Evolutionary conservation across 2,797 vertebrate genomes (phyloP).

Genomic region (Pantherophis alleghaniensis): DNA sequence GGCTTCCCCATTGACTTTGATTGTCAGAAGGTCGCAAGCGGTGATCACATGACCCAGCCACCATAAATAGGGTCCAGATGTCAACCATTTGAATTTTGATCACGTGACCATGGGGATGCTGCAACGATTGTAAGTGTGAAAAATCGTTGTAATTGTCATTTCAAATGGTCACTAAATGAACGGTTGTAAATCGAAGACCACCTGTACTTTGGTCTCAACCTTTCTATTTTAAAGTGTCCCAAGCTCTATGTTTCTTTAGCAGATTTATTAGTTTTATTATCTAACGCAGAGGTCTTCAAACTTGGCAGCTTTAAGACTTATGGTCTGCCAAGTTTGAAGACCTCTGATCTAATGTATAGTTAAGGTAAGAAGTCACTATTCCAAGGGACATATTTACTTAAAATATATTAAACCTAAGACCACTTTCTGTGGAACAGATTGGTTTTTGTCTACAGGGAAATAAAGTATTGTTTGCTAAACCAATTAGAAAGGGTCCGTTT

Average conservation of each 20-base stretch:
- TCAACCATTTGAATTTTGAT: not conserved
- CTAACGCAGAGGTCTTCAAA: no score
- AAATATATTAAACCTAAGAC: not conserved
- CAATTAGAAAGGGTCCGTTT: not conserved
- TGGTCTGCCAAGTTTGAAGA: no score
- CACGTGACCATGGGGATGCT: not conserved
- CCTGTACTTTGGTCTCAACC: not conserved
- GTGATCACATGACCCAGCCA: not conserved
- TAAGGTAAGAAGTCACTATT: not conserved
- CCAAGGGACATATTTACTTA: not conserved
- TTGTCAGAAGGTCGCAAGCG: not conserved
- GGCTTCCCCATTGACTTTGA: not conserved
- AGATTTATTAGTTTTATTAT: not conserved
- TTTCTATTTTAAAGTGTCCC: not conserved
- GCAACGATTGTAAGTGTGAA: not conserved
- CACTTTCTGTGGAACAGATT: not conserved
- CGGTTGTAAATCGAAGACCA: not conserved
- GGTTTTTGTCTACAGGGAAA: not conserved
- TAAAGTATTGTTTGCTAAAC: not conserved
- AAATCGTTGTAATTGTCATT: not conserved
- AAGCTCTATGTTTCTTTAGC: not conserved
- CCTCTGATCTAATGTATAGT: not conserved
- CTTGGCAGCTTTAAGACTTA: no score
- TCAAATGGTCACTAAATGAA: not conserved
- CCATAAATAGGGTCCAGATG: not conserved